Evolutionary conservation across 2,113 vertebrate genomes (phyloP), one percentile per base, ranked within the genome.

Genomic region (Charadrius vociferus): DNA sequence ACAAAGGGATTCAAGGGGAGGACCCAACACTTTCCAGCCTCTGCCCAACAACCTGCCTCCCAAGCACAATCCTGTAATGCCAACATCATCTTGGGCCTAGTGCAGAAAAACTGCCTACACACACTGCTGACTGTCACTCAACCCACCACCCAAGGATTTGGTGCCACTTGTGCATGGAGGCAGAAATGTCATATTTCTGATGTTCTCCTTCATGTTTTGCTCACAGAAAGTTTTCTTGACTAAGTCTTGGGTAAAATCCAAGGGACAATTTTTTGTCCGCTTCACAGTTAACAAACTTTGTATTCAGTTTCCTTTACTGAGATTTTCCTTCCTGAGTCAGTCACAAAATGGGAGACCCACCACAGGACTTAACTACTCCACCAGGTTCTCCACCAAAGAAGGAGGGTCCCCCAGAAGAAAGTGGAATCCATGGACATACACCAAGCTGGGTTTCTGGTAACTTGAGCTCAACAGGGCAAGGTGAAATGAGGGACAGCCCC

Each of bases 61-160:
- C 1, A 3, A 77, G 23, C 74, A 43, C 13, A 63, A n/a, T 12
- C 58, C 19, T 83, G 22, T 20, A 81, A 77, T 41, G 50, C 18
- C n/a, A 41, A 10, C 1, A 26, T 23, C 34, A 34, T 32, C 8
- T 29, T 12, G 34, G 49, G 20, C 24, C 0, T 0, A 66, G 19
- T 22, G 15, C n/a, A 68, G 26, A 9, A 91, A 62, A 66, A 36
- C 8, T n/a, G n/a, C 19, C 36, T 75, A 36, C 16, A 43, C 7
- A 9, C 26, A 27, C 6, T 19, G 4, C 27, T 53, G 61, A 17
- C 17, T 49, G 37, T 34, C 18, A 13, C 10, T 36, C 8, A 41
- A 56, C 18, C 16, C 23, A 15, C 19, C 29, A 26, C 17, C 4
- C 14, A 77, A 67, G 59, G 22, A 30, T 63, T 47, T 58, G 34